Conservation (phyloP, 1,140 invertebrate genomes). For the Drosophila willistoni region DNA sequence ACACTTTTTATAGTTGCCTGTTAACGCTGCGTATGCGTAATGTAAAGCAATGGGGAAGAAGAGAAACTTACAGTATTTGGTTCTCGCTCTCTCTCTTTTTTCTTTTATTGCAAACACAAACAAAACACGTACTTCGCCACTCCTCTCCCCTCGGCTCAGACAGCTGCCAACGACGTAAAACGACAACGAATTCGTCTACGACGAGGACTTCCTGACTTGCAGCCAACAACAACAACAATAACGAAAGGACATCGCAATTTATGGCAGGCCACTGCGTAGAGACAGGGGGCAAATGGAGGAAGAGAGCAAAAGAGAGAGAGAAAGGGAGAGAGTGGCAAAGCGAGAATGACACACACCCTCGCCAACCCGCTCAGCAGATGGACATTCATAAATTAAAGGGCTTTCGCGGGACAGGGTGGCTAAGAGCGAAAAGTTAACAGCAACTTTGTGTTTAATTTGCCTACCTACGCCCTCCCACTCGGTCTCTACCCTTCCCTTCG, state of each 20-base stretch:
- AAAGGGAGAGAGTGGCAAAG: neutral
- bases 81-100: constrained; percentile 14
- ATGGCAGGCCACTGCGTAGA: constrained; percentile 49
- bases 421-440: constrained; percentile 13
- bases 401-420: neutral
- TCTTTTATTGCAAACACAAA: constrained; percentile 12
- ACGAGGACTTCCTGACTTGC: constrained; percentile 58
- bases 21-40: constrained; percentile 73
- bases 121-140: constrained; percentile 15
- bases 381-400: constrained; percentile 50
- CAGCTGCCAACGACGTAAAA: constrained; percentile 11
- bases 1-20: constrained; percentile 42
- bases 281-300: too few species aligned
- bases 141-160: neutral
- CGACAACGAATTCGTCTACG: constrained; percentile 22
- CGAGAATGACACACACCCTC: neutral
- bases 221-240: constrained; percentile 30
- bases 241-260: constrained; percentile 43
- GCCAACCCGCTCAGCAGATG: constrained; percentile 17
- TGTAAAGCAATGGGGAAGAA: constrained; percentile 64
- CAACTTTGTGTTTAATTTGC: constrained; percentile 56
- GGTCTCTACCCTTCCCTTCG: neutral
- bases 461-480: constrained; percentile 21
- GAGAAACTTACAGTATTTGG: constrained; percentile 66
- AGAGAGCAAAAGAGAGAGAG: neutral